phyloP scores from a whole-genome alignment of 2,888 invertebrate species.

The Ophonus ardosiacus region DNA sequence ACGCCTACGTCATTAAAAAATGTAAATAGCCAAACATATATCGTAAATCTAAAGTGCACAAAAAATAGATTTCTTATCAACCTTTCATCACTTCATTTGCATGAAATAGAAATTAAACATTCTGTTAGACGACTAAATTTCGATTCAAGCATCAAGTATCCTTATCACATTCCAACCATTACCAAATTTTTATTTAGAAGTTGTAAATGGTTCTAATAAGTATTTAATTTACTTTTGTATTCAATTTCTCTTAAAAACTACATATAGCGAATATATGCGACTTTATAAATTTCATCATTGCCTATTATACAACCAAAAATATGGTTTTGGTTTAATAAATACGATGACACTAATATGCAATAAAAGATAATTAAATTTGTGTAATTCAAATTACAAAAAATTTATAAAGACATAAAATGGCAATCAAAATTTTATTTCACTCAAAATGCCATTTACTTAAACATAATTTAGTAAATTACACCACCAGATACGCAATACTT shows the following conservation, averaged over 20 bases:
- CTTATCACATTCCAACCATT: constrained; percentile 14
- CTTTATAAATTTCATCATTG: neutral
- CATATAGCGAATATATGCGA: neutral
- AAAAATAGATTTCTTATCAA: constrained; percentile 10
- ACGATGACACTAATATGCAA: neutral
- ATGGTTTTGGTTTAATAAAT: neutral
- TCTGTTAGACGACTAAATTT: neutral
- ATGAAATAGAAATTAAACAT: constrained; percentile 41
- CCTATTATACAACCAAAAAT: neutral
- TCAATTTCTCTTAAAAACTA: neutral
- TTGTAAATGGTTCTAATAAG: neutral
- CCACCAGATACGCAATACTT: no score
- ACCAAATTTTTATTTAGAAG: constrained; percentile 13
- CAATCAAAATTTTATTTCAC: no score
- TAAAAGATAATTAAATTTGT: neutral
- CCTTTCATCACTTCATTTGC: constrained; percentile 20
- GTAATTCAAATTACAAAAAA: no score
- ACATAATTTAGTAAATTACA: no score
- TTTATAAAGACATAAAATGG: no score
- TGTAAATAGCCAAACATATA: neutral
- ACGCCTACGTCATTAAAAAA: neutral
- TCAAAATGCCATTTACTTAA: no score
- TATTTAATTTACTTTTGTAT: neutral
- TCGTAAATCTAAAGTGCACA: constrained; percentile 12
- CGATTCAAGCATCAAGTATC: constrained; percentile 9